Base-by-base conservation (phyloP, 2,888 invertebrate genomes). In the Anaspis maculata region DNA sequence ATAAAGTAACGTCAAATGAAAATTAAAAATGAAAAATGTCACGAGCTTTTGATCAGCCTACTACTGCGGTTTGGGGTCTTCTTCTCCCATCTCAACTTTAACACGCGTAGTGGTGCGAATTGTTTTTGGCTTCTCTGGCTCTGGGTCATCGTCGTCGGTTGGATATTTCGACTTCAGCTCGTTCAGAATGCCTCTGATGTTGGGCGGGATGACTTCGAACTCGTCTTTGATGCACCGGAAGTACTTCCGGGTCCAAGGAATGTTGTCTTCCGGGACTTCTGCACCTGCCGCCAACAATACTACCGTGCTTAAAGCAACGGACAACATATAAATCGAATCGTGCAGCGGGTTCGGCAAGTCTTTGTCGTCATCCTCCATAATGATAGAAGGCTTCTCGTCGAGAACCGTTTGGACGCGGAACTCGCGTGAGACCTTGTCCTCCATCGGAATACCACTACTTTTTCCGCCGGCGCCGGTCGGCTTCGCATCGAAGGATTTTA, bases 141-240 rank as follows among this genome's bases (percentile, higher is more conserved):
- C n/a, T n/a, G n/a, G n/a, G n/a, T n/a, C n/a, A n/a, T n/a, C n/a
- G n/a, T n/a, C n/a, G n/a, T n/a, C n/a, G n/a, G n/a, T n/a, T n/a
- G n/a, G n/a, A n/a, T n/a, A n/a, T n/a, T n/a, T n/a, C n/a, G n/a
- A n/a, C n/a, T n/a, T n/a, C n/a, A n/a, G n/a, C n/a, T 48, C 43
- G 30, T 50, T 47, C 11, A 50, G 25, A 24, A 51, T 36, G 2
- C 45, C 44, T 32, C 48, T 47, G 5, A 49, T 32, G 22, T 51
- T 51, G 2, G 48, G 46, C 0, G 49, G 48, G 22, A 34, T 32
- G 9, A 44, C 30, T 6, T 45, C 51, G 15, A 39, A 44, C 4
- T 43, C 44, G 30, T 50, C 44, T 34, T 33, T 48, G 9, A 51
- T 45, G 32, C 47, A 46, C n/a, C 41, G 41, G 23, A 51, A 27